Conservation (phyloP, 2,113 vertebrate genomes). For the Pseudorasbora parva region DNA sequence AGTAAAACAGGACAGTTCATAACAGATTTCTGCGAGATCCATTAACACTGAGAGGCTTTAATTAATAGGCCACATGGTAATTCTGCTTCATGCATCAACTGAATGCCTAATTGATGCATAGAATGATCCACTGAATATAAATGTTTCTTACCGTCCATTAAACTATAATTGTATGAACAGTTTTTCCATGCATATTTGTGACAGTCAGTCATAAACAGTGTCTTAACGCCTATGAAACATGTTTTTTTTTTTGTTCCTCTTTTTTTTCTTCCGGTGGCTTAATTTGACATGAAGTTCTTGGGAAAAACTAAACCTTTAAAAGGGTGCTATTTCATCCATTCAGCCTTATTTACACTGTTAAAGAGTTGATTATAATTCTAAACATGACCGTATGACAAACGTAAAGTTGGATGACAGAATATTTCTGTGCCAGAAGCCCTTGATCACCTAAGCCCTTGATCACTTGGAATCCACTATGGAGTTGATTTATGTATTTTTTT, state of each 20-base stretch:
- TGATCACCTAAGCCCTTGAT: too few relatives aligned
- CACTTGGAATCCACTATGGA: too few relatives aligned
- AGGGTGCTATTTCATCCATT: too few relatives aligned
- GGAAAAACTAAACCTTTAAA: too few relatives aligned
- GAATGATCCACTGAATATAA: background rate
- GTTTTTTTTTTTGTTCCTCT: background rate
- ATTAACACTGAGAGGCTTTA: background rate
- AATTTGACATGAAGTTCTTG: too few relatives aligned
- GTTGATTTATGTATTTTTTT: too few relatives aligned
- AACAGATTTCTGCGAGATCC: background rate
- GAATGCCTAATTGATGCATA: background rate
- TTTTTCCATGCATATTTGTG: background rate
- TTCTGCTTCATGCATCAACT: background rate
- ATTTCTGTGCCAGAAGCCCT: too few relatives aligned
- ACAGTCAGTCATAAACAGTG: background rate
- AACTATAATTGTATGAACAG: background rate
- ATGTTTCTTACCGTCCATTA: background rate
- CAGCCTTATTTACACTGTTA: too few relatives aligned
- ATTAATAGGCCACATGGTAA: background rate
- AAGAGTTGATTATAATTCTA: too few relatives aligned
- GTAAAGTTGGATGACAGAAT: too few relatives aligned
- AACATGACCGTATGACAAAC: too few relatives aligned
- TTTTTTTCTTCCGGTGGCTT: background rate
- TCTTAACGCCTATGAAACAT: background rate
- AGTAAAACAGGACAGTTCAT: background rate